Conservation (phyloP, 2,113 vertebrate genomes). For the Galeopterus variegatus region DNA sequence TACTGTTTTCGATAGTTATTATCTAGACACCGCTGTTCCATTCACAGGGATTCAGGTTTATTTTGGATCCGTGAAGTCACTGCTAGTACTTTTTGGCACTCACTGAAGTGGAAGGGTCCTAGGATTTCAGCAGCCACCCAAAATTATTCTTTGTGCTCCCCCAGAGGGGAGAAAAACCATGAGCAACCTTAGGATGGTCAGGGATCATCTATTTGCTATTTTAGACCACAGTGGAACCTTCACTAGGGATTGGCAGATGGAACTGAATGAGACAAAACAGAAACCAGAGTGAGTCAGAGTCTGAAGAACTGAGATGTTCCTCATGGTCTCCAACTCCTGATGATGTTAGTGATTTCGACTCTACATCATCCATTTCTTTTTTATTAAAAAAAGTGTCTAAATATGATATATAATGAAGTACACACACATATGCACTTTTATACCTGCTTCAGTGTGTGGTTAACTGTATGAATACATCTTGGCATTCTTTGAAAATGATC, state of each 20-base stretch:
- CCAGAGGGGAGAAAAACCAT: background rate
- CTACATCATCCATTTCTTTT: background rate
- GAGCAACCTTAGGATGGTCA: background rate
- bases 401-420: background rate
- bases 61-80: conserved; percentile 13
- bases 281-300: background rate
- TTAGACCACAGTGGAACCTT: background rate
- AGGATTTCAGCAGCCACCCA: background rate
- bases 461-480: background rate
- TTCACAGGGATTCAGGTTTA: background rate
- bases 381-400: background rate
- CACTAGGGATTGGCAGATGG: background rate
- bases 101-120: background rate
- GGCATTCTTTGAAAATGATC: background rate
- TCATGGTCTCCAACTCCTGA: background rate
- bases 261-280: background rate
- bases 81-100: background rate
- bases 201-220: background rate
- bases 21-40: background rate
- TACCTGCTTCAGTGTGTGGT: background rate
- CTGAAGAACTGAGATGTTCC: background rate
- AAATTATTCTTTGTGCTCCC: background rate
- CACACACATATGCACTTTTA: background rate
- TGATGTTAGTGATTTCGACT: background rate
- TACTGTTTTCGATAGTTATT: background rate